Conservation (phyloP, 2,797 vertebrate species). For the Geotrypetes seraphini region DNA sequence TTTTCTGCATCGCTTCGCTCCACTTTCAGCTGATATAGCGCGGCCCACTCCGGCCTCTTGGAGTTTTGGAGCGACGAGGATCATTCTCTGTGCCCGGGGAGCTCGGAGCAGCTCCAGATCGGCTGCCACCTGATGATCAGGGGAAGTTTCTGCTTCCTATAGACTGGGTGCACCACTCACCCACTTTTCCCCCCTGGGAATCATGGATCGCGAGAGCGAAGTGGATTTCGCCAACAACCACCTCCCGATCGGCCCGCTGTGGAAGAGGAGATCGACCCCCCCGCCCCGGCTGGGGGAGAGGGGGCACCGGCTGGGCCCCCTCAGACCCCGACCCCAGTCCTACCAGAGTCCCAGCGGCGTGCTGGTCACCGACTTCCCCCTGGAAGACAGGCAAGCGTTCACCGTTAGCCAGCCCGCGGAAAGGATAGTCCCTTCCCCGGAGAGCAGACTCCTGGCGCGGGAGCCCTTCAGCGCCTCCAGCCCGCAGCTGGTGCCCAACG, state of each 20-base stretch:
- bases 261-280: conserved; percentile 54
- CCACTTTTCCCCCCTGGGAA: conserved; percentile 2
- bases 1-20: no score
- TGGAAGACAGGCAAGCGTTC: conserved; percentile 55
- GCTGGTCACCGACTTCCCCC: conserved; percentile 62
- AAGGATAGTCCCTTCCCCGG: conserved; percentile 37
- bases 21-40: neutral
- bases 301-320: conserved; percentile 6
- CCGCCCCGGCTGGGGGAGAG: conserved; percentile 31
- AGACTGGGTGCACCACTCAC: no score
- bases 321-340: conserved; percentile 58
- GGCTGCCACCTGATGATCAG: no score
- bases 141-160: no score
- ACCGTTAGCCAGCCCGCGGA: conserved; percentile 47
- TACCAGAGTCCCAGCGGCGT: conserved; percentile 69
- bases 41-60: neutral
- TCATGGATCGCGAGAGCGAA: conserved; percentile 65
- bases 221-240: conserved; percentile 68
- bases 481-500: conserved; percentile 51
- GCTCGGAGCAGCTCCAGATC: no score
- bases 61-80: neutral
- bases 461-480: conserved; percentile 50
- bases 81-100: no score
- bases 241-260: conserved; percentile 55
- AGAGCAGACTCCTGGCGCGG: conserved; percentile 25